Evolutionary conservation across 2,797 vertebrate species (phyloP).

Genomic region (Jordanella pulchra): DNA sequence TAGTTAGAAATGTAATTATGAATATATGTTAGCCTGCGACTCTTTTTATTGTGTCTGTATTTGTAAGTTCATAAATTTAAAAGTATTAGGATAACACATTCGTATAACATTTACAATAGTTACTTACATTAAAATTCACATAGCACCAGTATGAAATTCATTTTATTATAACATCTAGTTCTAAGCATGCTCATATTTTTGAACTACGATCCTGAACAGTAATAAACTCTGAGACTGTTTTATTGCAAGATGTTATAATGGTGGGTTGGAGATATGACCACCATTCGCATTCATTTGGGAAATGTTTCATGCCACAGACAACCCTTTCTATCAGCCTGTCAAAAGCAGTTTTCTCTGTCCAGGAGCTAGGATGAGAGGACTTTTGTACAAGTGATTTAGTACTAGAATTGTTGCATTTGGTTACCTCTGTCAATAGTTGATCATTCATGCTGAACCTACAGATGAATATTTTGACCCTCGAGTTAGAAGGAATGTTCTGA

Average conservation of each 20-base stretch:
- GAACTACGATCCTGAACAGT: background rate
- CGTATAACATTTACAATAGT: background rate
- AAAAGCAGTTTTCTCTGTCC: background rate
- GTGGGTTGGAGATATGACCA: background rate
- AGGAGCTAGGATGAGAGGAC: background rate
- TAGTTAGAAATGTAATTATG: constrained; percentile 1
- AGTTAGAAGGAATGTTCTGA: too few relatives aligned
- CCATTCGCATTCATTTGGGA: background rate
- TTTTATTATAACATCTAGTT: background rate
- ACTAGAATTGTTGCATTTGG: background rate
- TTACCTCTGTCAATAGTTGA: background rate
- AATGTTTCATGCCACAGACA: background rate
- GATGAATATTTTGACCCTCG: background rate
- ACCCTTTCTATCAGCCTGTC: background rate
- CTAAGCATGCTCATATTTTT: background rate
- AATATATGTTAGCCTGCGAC: background rate
- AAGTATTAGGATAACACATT: background rate
- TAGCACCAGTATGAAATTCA: background rate
- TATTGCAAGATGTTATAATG: background rate
- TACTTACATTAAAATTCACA: background rate
- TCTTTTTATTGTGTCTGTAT: constrained; percentile 2
- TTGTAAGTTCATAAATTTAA: background rate
- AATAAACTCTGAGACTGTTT: background rate
- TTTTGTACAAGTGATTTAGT: background rate
- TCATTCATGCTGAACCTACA: background rate